phyloP scores from a whole-genome alignment of 2,797 vertebrate species.

The Rachycentron canadum region DNA sequence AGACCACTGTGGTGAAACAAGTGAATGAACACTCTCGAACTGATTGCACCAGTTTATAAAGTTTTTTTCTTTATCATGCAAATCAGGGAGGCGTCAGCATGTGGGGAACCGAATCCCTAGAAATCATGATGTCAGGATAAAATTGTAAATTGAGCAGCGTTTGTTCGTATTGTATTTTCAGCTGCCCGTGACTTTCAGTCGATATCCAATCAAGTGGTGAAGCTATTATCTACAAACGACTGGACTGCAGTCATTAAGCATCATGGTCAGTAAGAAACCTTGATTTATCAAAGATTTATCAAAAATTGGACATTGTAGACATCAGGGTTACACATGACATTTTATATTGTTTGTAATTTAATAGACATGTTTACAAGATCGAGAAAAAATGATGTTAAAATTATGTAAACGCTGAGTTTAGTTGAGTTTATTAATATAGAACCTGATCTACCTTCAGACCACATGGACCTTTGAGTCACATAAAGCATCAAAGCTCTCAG shows the following conservation, averaged over 20 bases:
- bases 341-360: not conserved
- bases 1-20: constrained; percentile 25
- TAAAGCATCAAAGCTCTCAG: too few species aligned
- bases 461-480: too few species aligned
- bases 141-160: not conserved
- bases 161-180: too few species aligned
- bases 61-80: constrained; percentile 6
- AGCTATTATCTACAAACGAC: not conserved
- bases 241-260: not conserved
- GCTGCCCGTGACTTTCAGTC: not conserved
- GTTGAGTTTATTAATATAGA: too few species aligned
- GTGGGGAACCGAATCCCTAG: not conserved
- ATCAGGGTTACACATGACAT: not conserved
- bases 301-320: not conserved
- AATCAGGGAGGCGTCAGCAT: not conserved
- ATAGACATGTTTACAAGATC: not conserved
- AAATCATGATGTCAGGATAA: not conserved
- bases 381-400: too few species aligned
- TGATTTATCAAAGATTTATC: too few species aligned
- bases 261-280: too few species aligned
- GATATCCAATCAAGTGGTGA: not conserved
- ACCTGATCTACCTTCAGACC: too few species aligned
- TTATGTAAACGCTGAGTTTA: too few species aligned
- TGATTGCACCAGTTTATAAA: constrained; percentile 21
- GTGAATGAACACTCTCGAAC: constrained; percentile 5